Evolutionary conservation across 2,888 invertebrate genomes (phyloP), one percentile per base, ranked within the genome.

Genomic region (Corbicula japonica): DNA sequence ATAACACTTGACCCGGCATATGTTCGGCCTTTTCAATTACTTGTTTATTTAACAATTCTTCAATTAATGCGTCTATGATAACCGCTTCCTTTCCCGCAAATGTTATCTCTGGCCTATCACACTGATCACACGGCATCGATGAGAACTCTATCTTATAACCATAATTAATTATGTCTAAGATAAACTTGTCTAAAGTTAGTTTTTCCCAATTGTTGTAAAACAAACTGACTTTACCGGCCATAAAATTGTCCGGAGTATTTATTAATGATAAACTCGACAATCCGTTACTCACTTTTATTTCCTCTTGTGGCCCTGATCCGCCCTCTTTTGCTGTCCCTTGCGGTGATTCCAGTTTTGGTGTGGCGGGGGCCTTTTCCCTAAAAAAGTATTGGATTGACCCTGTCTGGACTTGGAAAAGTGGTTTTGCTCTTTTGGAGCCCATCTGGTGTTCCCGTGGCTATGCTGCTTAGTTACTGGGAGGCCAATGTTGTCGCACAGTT

Each of bases 111-210:
- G 38, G 28, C 23, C 26, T 30, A 35, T 60, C 23, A 60, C 50
- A 48, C 8, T 32, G 32, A 32, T 18, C 0, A 38, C 34, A 50
- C 23, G 61, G 70, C 1, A 8, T 10, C 21, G 70, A 70, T 23
- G 32, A 35, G 38, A 70, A 70, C 52, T 70, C 70, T 26, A 70
- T 21, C 34, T 48, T 21, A 61, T 70, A 70, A 18, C 50, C 70
- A 28, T 46, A 48, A 18, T 12, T 26, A 32, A 70, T 44, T 30
- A 70, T 70, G 34, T 70, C 48, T 5, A 70, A 26, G 26, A 70
- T 34, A 23, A 26, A 70, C 34, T 48, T 48, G 50, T 70, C 61
- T 32, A 48, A 26, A 23, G 70, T 70, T 23, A 70, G 28, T 48
- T 61, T 70, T 38, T 23, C 50, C 44, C 70, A 61, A 23, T 35